Conservation (phyloP, 2,888 invertebrate species). For the Crioceris asparagi region DNA sequence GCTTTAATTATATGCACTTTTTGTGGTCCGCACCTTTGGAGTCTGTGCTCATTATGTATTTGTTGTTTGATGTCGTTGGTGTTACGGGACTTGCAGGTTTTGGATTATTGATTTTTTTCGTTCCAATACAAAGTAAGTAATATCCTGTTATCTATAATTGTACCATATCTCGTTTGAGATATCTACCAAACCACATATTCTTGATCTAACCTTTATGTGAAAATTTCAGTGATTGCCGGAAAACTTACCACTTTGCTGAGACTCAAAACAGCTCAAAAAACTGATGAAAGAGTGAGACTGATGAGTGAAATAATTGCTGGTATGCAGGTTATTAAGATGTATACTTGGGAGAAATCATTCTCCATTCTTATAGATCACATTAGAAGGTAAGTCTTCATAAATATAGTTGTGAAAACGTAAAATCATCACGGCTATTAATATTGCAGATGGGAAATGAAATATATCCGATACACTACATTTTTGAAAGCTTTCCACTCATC, state of each 20-base stretch:
- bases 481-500: slow-evolving; percentile 64
- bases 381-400: slow-evolving; percentile 19
- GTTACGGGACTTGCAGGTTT: slow-evolving; percentile 44
- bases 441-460: slow-evolving; percentile 53
- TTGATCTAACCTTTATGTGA: not conserved
- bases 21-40: slow-evolving; percentile 72
- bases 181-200: too few relatives aligned
- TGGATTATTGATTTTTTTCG: slow-evolving; percentile 38
- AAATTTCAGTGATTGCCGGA: slow-evolving; percentile 24
- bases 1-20: slow-evolving; percentile 67
- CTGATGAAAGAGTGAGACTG: slow-evolving; percentile 54
- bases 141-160: not conserved
- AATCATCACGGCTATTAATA: not conserved
- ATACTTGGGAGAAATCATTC: slow-evolving; percentile 60
- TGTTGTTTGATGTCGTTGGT: slow-evolving; percentile 52
- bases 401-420: not conserved
- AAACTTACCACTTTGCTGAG: slow-evolving; percentile 32
- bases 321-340: slow-evolving; percentile 64
- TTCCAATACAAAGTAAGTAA: slow-evolving; percentile 39
- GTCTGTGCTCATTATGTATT: slow-evolving; percentile 56
- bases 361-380: slow-evolving; percentile 41
- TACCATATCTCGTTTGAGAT: too few relatives aligned
- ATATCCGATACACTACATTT: slow-evolving; percentile 59
- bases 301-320: slow-evolving; percentile 62
- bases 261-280: slow-evolving; percentile 35